Percentiles rank a stretch among this genome's conserved stretches.
Conservation (phyloP, 2,888 invertebrate species). For the Synanthedon tipuliformis region DNA sequence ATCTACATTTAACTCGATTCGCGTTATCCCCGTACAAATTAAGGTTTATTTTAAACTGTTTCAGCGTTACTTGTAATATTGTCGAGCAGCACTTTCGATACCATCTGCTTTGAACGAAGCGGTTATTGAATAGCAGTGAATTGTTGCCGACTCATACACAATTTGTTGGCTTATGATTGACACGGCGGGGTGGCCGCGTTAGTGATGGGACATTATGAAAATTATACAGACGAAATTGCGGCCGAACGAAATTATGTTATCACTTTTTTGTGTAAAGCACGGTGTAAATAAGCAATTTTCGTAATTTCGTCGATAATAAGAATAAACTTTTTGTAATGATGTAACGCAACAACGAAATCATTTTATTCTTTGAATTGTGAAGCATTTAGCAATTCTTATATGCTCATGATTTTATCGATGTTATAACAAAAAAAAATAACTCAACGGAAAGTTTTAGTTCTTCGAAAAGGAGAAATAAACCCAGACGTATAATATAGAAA, state of each 20-base stretch:
- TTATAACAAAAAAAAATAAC: too few species aligned
- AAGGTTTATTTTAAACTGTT: constrained; percentile 1
- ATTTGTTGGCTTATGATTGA: constrained; percentile 53
- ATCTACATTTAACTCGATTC: constrained; percentile 1
- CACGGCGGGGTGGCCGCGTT: constrained; percentile 49
- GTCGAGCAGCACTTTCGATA: constrained; percentile 25
- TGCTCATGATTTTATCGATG: too few species aligned
- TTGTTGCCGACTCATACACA: constrained; percentile 55
- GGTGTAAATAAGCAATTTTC: too few species aligned
- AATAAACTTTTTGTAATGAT: constrained; percentile 2
- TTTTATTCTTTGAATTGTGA: too few species aligned
- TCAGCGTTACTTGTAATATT: constrained; percentile 7
- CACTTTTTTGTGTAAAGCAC: too few species aligned
- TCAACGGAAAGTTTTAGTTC: too few species aligned
- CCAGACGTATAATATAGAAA: too few species aligned
- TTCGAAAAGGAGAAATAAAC: too few species aligned
- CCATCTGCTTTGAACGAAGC: constrained; percentile 44
- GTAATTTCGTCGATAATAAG: neutral
- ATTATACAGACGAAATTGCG: neutral
- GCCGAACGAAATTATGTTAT: too few species aligned
- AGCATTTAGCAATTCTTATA: too few species aligned
- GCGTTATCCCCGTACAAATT: neutral
- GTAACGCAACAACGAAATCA: too few species aligned
- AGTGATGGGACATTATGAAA: constrained; percentile 25
- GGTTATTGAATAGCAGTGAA: constrained; percentile 60